Base-by-base conservation (phyloP, 1,140 invertebrate species). In the Diprion similis region DNA sequence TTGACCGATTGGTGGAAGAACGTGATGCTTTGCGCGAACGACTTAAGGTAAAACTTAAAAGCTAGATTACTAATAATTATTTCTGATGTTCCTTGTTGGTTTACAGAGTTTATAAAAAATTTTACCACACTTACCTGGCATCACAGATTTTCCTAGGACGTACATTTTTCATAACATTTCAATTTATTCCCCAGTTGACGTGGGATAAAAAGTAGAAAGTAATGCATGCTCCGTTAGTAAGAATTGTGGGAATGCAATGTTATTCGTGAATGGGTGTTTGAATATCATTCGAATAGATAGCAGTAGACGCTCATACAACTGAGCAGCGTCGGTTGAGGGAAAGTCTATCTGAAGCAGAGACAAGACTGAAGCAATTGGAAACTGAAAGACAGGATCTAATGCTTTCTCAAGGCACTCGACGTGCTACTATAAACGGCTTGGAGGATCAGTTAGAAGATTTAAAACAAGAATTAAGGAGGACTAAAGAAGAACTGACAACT, bases 1-100 rank as follows among this genome's bases (percentile, higher is more conserved):
- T 90, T 18, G 83, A 88, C 72, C 84, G 88, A 73, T 76, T 91
- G 46, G 89, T 90, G 74, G 85, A 90, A 77, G 91, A 92, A 82
- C 84, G 89, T 68, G 86, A 90, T 78, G 82, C 87, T n/a, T 80
- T 91, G 10, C 84, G 86, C 8, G 84, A 89, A 73, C 86, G 87
- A 81, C 80, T 91, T 11, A 88, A 90, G 86, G 89, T 90, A 87
- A 80, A 70, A 37, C 72, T 70, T 45, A 47, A 65, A 76, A 13
- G 6, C n/a, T 59, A 13, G 51, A 11, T 68, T 68, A 11, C 45
- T 19, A 37, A 70, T 37, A 37, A 70, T 46, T 70, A 68, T 15
- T 18, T 19, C 19, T 46, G n/a, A 11, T 37, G 15, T 70, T 70
- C 69, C 69, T 70, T 70, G 69, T 70, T 70, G 69, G 69, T 70